These are phyloP conservation scores for Leptopterna dolabrata DNA, from an alignment of 2,888 invertebrate species.

Conservation along the genomic window DNA sequence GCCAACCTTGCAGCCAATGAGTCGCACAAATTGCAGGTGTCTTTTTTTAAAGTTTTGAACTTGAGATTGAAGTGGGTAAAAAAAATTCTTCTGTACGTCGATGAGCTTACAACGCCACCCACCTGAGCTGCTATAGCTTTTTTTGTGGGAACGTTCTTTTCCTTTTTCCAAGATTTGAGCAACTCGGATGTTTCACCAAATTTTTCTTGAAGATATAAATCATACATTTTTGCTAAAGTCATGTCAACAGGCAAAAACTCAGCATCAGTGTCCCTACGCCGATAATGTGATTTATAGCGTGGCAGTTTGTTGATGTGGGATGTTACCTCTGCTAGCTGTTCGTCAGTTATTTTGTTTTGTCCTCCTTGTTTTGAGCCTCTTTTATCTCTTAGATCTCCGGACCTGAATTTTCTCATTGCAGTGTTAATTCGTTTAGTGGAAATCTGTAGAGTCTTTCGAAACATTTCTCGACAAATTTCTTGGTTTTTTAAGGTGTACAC, in stretches of 20 bases:
- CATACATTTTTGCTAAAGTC: constrained; percentile 58
- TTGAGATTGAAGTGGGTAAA: constrained; percentile 39
- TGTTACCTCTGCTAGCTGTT: constrained; percentile 37
- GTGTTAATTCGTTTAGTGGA: constrained; percentile 55
- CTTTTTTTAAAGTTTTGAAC: constrained; percentile 39
- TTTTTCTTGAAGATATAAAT: constrained; percentile 50
- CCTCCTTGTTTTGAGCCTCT: constrained; percentile 53
- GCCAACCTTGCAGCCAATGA: constrained; percentile 17
- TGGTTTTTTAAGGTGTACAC: background rate
- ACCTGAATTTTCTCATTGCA: constrained; percentile 48
- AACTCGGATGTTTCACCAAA: background rate
- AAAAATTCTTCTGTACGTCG: constrained; percentile 44
- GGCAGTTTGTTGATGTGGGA: constrained; percentile 55
- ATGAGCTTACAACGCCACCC: constrained; percentile 8
- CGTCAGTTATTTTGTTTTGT: constrained; percentile 44
- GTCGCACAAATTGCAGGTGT: constrained; percentile 43
- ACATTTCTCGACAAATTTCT: constrained; percentile 48
- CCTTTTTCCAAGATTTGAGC: constrained; percentile 1
- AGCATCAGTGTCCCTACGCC: constrained; percentile 43
- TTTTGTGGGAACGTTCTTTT: background rate
- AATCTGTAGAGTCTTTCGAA: constrained; percentile 51
- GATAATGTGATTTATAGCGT: constrained; percentile 58
- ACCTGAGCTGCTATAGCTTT: background rate
- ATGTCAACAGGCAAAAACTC: constrained; percentile 53
- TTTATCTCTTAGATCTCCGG: constrained; percentile 48